Conservation (phyloP, 2,113 vertebrate species). For the Gasterosteus aculeatus region DNA sequence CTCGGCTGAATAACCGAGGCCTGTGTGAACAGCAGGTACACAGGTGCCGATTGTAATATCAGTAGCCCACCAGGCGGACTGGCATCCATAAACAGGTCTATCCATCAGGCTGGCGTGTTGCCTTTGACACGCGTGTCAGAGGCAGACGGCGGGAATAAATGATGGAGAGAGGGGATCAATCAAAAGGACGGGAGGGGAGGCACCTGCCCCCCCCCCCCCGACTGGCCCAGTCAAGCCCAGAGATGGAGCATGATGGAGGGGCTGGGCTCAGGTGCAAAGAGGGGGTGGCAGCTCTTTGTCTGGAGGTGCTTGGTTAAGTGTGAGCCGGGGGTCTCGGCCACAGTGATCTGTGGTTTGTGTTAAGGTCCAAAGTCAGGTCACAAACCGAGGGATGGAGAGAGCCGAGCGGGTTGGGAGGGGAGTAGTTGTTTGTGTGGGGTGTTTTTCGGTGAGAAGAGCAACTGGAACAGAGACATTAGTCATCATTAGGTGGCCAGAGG, state of each 20-base stretch:
- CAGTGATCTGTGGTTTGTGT: constrained; percentile 39
- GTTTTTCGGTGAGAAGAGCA: background rate
- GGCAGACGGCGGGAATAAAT: constrained; percentile 78
- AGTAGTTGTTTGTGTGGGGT: constrained; percentile 17
- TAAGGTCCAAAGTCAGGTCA: constrained; percentile 64
- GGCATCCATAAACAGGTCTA: constrained; percentile 81
- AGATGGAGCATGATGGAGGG: constrained; percentile 80
- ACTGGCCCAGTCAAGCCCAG: constrained; percentile 72
- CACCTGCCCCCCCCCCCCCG: constrained; percentile 66
- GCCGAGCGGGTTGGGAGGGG: constrained; percentile 23
- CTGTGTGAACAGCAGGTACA: constrained; percentile 77
- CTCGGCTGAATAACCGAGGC: constrained; percentile 66
- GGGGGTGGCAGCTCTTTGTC: constrained; percentile 68
- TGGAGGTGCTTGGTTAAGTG: constrained; percentile 67
- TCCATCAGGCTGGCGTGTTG: constrained; percentile 80
- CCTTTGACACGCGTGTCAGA: constrained; percentile 76
- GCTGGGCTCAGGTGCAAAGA: constrained; percentile 79
- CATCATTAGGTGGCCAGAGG: constrained; percentile 93
- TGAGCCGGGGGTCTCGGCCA: constrained; percentile 49
- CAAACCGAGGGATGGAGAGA: constrained; percentile 11
- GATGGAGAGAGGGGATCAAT: constrained; percentile 81
- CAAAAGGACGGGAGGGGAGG: constrained; percentile 73
- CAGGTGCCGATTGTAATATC: constrained; percentile 81
- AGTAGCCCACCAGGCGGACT: constrained; percentile 77
- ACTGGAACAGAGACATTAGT: constrained; percentile 89